These are phyloP conservation scores for Ametastegia equiseti DNA, from an alignment of 2,888 invertebrate species.

Conservation along the genomic window DNA sequence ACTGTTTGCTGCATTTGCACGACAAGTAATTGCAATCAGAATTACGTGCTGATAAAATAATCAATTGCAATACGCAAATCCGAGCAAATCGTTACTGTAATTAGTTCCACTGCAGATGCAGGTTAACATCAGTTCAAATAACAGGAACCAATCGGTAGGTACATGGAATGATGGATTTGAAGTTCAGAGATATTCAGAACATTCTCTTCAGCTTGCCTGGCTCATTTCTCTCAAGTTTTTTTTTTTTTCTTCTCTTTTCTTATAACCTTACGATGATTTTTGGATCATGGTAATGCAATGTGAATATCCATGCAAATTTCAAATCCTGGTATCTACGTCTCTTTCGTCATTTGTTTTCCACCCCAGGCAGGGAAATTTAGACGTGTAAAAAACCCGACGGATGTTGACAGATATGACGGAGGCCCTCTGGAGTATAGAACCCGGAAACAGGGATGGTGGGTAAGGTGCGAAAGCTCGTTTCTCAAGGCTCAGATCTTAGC, in stretches of 20 bases:
- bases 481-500: slow-evolving; percentile 24
- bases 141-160: not conserved
- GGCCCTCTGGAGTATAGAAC: slow-evolving; percentile 33
- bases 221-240: not conserved
- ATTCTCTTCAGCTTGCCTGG: not conserved
- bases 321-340: not conserved
- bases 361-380: not conserved
- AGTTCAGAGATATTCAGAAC: not conserved
- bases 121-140: not conserved
- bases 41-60: slow-evolving; percentile 38
- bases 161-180: not conserved
- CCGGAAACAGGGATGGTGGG: slow-evolving; percentile 47
- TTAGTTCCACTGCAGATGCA: slow-evolving; percentile 14
- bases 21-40: slow-evolving; percentile 30
- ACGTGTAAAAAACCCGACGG: not conserved
- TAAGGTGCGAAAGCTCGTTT: slow-evolving; percentile 18
- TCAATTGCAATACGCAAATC: slow-evolving; percentile 19
- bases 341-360: slow-evolving; percentile 1
- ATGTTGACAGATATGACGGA: slow-evolving; percentile 33
- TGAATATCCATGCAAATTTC: not conserved
- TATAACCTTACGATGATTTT: too few relatives aligned
- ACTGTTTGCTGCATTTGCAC: slow-evolving; percentile 20
- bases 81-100: slow-evolving; percentile 15
- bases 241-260: not conserved
- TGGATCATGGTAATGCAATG: not conserved